Conservation (phyloP, 2,797 vertebrate genomes). For the Apodemus agrarius region DNA sequence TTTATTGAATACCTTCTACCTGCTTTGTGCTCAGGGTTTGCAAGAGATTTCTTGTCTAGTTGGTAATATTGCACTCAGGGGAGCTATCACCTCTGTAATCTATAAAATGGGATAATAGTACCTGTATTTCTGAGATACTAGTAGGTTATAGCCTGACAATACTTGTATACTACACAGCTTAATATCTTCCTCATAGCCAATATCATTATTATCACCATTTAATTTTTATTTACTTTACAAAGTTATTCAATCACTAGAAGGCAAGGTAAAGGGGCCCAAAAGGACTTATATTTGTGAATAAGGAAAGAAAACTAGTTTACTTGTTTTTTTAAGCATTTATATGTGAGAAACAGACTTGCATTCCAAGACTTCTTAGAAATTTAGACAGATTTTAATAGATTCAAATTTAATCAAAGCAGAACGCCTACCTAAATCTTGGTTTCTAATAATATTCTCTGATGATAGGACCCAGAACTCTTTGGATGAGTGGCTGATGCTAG, state of each 20-base stretch:
- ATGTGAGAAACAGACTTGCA: slow-evolving; percentile 8
- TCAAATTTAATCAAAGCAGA: not conserved
- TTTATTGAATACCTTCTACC: slow-evolving; percentile 54
- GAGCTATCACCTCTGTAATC: not conserved
- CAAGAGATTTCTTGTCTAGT: slow-evolving; percentile 53
- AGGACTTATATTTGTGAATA: slow-evolving; percentile 9
- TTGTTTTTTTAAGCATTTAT: not conserved
- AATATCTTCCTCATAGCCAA: slow-evolving; percentile 16
- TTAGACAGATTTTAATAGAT: not conserved
- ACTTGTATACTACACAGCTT: not conserved
- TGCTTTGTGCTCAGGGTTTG: slow-evolving; percentile 9
- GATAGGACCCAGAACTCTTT: not conserved
- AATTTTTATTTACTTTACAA: slow-evolving; percentile 42
- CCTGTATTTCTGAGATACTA: not conserved
- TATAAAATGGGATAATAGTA: slow-evolving; percentile 54
- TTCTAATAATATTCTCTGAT: slow-evolving; percentile 14
- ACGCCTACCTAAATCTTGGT: not conserved
- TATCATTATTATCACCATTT: slow-evolving; percentile 39
- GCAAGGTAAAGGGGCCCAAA: slow-evolving; percentile 3
- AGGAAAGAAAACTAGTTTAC: slow-evolving; percentile 30
- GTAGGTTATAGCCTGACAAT: slow-evolving; percentile 17
- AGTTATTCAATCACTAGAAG: slow-evolving; percentile 4
- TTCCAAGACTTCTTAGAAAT: slow-evolving; percentile 9
- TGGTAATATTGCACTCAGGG: slow-evolving; percentile 35
- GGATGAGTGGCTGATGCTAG: not conserved